Evolutionary conservation across 2,888 invertebrate genomes (phyloP), one percentile per base, ranked within the genome.

Genomic region (Habrosyne pyritoides): DNA sequence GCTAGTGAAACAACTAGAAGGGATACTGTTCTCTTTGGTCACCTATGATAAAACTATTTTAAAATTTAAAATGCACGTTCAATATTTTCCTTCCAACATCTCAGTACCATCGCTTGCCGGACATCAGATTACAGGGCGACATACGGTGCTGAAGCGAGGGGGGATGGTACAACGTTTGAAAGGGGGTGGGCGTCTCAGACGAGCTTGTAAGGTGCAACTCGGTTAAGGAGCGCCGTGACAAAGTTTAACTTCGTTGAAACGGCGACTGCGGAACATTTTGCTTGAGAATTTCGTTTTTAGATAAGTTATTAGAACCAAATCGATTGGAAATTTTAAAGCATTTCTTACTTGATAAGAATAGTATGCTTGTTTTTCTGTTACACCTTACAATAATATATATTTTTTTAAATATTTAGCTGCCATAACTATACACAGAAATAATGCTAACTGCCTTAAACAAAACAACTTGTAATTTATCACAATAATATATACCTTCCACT

Each of bases 51-150:
- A 24, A 24, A 5, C 24, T 24, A 5, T 24, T 24, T 24, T 5
- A 24, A 24, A 24, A 24, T 24, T 36, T 14, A 36, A 14, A 2
- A n/a, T 12, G 10, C n/a, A 2, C 24, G 7, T 24, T 6, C 21
- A 8, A 8, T 21, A 50, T 53, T n/a, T 33, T 5, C n/a, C 48
- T 49, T 57, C 28, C 30, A 52, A 55, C 55, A 33, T 54, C 24
- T 22, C n/a, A 10, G 33, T 21, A 24, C 50, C 42, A 58, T 59
- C 52, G 61, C 58, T 64, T 46, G 33, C 54, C 57, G 67, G 63
- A 62, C 64, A 67, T 67, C 61, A 64, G 64, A 71, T 69, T 65
- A 65, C 64, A 54, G 55, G n/a, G 55, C 53, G 67, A 67, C 66
- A 67, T 59, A 67, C 60, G 63, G 53, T 53, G 33, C 30, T 12